Evolutionary conservation across 2,113 vertebrate genomes (phyloP).

Genomic region (Eclectus roratus): DNA sequence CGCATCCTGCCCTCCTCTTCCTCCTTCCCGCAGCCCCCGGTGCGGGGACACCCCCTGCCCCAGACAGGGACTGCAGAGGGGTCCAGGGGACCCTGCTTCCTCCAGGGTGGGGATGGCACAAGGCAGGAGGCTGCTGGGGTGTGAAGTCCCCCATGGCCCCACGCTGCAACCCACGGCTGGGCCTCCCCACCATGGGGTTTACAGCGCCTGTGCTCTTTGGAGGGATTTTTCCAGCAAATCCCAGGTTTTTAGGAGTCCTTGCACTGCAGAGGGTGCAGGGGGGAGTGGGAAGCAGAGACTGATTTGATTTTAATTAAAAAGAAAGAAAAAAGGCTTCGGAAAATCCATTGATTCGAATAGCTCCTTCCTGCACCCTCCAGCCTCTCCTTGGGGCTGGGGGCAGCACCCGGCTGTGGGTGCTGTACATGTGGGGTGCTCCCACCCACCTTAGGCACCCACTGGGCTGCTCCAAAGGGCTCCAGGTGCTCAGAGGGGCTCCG

Average conservation of each 20-base stretch:
- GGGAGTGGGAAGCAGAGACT: background rate
- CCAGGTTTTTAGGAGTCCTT: background rate
- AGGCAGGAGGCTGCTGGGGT: background rate
- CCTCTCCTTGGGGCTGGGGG: background rate
- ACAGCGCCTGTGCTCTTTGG: background rate
- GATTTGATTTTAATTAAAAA: background rate
- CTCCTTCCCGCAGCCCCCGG: background rate
- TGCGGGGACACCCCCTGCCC: background rate
- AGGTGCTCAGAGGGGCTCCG: background rate
- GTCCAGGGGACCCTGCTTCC: background rate
- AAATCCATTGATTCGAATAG: background rate
- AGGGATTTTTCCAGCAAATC: background rate
- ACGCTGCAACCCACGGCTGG: fast-evolving
- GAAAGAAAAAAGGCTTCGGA: background rate
- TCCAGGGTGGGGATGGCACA: background rate
- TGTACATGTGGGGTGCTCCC: background rate
- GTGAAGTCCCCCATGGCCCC: background rate
- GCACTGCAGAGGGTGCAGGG: background rate
- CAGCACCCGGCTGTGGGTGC: background rate
- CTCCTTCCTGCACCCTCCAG: background rate
- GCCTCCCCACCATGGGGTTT: fast-evolving
- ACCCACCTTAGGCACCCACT: background rate
- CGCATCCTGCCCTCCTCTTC: background rate
- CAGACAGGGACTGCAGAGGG: fast-evolving
- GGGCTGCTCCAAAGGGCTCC: background rate